Conservation (phyloP, 2,888 invertebrate species). For the Euphydryas editha region DNA sequence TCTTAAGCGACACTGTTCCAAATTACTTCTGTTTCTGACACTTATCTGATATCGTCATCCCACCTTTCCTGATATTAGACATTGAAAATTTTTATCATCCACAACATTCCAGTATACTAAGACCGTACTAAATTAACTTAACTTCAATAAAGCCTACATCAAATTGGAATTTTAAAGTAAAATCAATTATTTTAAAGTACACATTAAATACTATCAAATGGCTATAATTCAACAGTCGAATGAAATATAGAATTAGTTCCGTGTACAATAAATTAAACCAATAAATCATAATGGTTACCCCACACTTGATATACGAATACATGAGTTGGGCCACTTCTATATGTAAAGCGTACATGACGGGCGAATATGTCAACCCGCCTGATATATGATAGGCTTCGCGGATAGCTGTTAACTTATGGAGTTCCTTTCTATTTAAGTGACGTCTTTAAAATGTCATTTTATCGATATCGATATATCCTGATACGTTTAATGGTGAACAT, state of each 20-base stretch:
- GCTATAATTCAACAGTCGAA: slow-evolving; percentile 4
- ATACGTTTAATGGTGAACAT: not conserved
- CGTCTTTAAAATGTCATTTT: slow-evolving; percentile 34
- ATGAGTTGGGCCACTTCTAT: slow-evolving; percentile 34
- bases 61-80: too few species aligned
- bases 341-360: slow-evolving; percentile 71
- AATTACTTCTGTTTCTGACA: too few species aligned
- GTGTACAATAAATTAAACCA: slow-evolving; percentile 28
- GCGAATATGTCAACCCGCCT: slow-evolving; percentile 71
- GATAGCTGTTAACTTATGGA: slow-evolving; percentile 78
- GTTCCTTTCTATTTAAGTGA: slow-evolving; percentile 62
- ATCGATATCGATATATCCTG: slow-evolving; percentile 6
- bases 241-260: slow-evolving; percentile 22
- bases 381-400: slow-evolving; percentile 74
- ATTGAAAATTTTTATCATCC: too few species aligned
- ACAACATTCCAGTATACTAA: not conserved
- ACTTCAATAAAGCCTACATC: too few species aligned
- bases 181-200: not conserved
- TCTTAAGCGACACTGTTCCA: too few species aligned
- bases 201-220: not conserved
- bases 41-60: too few species aligned
- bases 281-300: slow-evolving; percentile 32
- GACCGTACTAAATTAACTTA: not conserved
- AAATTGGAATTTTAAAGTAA: not conserved
- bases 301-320: slow-evolving; percentile 30